Percentiles rank a stretch among this genome's conserved stretches.
These are phyloP conservation scores for Glaucomys volans DNA, from an alignment of 2,113 vertebrate genomes.

Conservation along the genomic window DNA sequence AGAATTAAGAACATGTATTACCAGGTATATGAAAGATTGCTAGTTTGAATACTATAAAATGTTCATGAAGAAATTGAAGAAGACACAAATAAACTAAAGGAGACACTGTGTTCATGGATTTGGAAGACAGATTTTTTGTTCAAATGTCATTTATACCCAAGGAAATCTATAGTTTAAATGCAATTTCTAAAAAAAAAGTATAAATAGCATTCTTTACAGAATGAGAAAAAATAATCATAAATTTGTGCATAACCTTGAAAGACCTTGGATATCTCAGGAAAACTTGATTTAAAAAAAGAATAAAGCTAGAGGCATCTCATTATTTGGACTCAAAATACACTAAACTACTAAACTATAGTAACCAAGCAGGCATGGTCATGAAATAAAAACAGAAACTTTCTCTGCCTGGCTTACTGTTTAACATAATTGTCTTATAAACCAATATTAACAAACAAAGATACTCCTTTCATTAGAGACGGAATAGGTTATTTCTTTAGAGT, in stretches of 20 bases:
- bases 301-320: not conserved
- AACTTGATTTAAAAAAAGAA: too few relatives aligned
- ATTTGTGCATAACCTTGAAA: not conserved
- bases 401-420: not conserved
- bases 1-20: not conserved
- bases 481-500: not conserved
- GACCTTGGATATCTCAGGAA: not conserved
- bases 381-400: not conserved
- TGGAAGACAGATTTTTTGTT: too few relatives aligned
- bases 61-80: not conserved
- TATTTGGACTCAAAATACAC: not conserved
- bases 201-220: not conserved
- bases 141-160: too few relatives aligned
- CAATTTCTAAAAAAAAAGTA: too few relatives aligned
- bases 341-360: not conserved
- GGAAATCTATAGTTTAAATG: too few relatives aligned
- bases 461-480: not conserved
- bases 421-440: not conserved
- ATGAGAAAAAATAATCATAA: not conserved
- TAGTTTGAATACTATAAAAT: not conserved
- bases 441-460: not conserved
- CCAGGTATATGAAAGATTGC: not conserved
- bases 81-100: too few relatives aligned
- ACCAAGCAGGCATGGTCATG: too few relatives aligned
- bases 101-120: too few relatives aligned